Base-by-base conservation (phyloP, 2,113 vertebrate species). In the Halcyon malimbica region DNA sequence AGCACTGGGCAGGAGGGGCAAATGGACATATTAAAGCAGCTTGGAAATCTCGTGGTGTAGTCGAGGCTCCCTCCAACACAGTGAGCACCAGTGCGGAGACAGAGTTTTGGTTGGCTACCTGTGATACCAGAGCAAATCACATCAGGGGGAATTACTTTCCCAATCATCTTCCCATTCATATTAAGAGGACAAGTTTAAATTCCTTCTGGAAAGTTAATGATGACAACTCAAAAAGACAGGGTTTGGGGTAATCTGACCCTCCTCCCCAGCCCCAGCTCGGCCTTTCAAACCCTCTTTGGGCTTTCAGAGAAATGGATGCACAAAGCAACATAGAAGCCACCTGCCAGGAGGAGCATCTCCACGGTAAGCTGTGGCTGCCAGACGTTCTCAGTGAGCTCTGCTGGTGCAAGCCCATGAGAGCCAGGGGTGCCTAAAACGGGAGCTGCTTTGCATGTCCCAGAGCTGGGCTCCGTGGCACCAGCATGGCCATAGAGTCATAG, bases 161-260 rank as follows among this genome's bases (percentile, higher is more conserved):
- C 4, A 0, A 28, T 53, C 9, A 0, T 50, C 62, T 60, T 37
- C 89, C 81, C 60, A 21, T 42, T 26, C 9, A 0, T 0, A 0
- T 1, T 4, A 24, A 29, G 64, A 64, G 51, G 42, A 9, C 8
- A 16, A 63, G 35, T 6, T 33, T 3, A 2, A 46, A 82, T 41
- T 6, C 1, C 70, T 8, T 10, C n/a, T 8, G 57, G 46, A 14
- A 82, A 60, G 8, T 10, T 12, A 13, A 4, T 17, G 1, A 2
- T 2, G 33, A 18, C 5, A 16, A 17, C 42, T 13, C 29, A 11
- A 59, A 60, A 4, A 4, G 12, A 3, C 1, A 13, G 21, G 44
- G 15, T 5, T 3, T 26, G 33, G 89, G 67, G 48, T 7, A 5
- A 37, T 0, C 13, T 14, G 14, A 23, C 10, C 15, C n/a, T 60